Evolutionary conservation across 1,140 invertebrate genomes (phyloP).

Genomic region (Phortica variegata): DNA sequence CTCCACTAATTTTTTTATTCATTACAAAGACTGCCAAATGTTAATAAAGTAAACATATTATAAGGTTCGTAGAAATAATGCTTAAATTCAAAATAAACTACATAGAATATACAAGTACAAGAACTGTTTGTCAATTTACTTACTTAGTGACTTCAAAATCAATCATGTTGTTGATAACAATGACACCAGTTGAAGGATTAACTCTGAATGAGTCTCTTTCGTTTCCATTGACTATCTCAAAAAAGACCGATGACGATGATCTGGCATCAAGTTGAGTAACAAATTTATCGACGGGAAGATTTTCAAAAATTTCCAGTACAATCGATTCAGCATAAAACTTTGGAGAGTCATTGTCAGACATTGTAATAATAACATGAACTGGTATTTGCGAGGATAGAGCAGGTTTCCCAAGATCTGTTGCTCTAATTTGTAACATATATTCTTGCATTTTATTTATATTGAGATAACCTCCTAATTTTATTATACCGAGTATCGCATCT

Average conservation of each 20-base stretch:
- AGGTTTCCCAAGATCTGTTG: slow-evolving; percentile 76
- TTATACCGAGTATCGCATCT: slow-evolving; percentile 73
- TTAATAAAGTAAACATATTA: not conserved
- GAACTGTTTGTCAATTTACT: slow-evolving; percentile 4
- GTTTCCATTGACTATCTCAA: slow-evolving; percentile 80
- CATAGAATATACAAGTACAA: too few species aligned
- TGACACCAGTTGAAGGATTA: slow-evolving; percentile 81
- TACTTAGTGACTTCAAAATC: slow-evolving; percentile 73
- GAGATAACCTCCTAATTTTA: slow-evolving; percentile 73
- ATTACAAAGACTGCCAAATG: not conserved
- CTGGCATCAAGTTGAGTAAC: slow-evolving; percentile 76
- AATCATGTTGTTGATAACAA: slow-evolving; percentile 70
- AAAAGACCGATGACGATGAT: slow-evolving; percentile 77
- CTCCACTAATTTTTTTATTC: too few species aligned
- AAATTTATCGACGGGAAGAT: slow-evolving; percentile 74
- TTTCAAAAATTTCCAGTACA: slow-evolving; percentile 81
- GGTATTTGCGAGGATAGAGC: slow-evolving; percentile 74
- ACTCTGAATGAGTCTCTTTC: slow-evolving; percentile 73
- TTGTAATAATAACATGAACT: slow-evolving; percentile 82
- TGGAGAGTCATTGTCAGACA: slow-evolving; percentile 87
- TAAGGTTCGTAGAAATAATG: not conserved
- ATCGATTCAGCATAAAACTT: slow-evolving; percentile 67
- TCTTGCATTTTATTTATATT: slow-evolving; percentile 71
- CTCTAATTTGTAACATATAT: slow-evolving; percentile 80
- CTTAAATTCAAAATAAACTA: too few species aligned